phyloP scores from a whole-genome alignment of 2,113 vertebrate genomes.

The Rousettus leschenaultii region DNA sequence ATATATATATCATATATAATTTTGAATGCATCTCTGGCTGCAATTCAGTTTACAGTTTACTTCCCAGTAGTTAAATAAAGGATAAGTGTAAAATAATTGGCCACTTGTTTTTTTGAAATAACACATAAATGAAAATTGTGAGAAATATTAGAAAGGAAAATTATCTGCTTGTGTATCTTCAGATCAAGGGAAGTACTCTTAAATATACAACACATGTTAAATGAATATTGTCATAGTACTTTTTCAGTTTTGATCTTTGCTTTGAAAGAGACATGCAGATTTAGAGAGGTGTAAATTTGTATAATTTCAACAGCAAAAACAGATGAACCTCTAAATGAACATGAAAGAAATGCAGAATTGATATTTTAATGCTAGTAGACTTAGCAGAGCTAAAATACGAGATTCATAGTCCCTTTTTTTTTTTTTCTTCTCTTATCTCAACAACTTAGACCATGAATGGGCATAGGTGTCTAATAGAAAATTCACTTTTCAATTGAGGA shows the following conservation, averaged over 20 bases:
- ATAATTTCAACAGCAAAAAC: neutral
- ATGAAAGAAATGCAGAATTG: neutral
- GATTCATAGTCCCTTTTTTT: neutral
- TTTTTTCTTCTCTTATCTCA: neutral
- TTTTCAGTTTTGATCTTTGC: neutral
- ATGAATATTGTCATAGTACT: neutral
- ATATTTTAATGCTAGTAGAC: neutral
- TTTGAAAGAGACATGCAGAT: neutral
- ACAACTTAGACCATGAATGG: neutral
- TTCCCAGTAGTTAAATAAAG: neutral
- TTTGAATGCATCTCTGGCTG: neutral
- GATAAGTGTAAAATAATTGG: neutral
- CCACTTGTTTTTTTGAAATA: neutral
- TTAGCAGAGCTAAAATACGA: neutral
- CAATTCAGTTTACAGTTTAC: neutral
- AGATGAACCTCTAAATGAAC: neutral
- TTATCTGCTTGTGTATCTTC: neutral
- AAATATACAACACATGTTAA: neutral
- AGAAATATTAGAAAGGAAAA: neutral
- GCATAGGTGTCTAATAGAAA: neutral
- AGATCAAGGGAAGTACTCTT: neutral
- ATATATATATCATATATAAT: neutral
- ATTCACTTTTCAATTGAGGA: neutral
- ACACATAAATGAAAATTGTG: neutral
- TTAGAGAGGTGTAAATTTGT: neutral